phyloP scores from a whole-genome alignment of 2,888 invertebrate genomes.

The Dryobotodes eremita region DNA sequence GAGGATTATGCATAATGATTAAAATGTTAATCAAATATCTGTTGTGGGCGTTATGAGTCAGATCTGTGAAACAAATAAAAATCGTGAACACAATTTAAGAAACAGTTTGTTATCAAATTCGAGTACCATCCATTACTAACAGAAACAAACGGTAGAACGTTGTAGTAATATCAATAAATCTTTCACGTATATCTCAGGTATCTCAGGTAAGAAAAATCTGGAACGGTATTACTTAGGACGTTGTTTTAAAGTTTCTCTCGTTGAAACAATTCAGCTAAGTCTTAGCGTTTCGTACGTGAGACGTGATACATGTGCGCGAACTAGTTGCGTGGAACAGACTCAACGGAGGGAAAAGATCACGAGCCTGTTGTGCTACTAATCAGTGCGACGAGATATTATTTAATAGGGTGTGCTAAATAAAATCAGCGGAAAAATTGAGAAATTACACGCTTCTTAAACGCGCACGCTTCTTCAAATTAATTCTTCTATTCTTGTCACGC shows the following conservation, averaged over 20 bases:
- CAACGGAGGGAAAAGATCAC: neutral
- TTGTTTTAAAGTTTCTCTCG: slow-evolving; percentile 57
- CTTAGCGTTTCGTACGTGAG: slow-evolving; percentile 39
- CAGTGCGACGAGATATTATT: neutral
- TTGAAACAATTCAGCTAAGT: slow-evolving; percentile 63
- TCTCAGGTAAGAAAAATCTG: slow-evolving; percentile 48
- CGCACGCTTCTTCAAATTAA: no score
- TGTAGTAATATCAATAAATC: slow-evolving; percentile 43
- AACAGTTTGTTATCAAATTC: neutral
- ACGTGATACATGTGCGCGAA: slow-evolving; percentile 34
- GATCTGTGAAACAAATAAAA: neutral
- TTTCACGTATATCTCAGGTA: slow-evolving; percentile 27
- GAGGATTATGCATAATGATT: no score
- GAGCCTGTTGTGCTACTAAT: slow-evolving; percentile 5
- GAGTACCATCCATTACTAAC: neutral
- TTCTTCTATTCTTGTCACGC: no score
- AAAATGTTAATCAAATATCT: no score
- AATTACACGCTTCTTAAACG: no score
- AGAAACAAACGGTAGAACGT: slow-evolving; percentile 5
- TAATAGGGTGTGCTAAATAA: no score
- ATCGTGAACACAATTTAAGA: neutral
- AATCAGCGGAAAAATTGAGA: no score
- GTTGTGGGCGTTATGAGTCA: no score
- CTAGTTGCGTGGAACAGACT: slow-evolving; percentile 9
- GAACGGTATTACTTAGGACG: slow-evolving; percentile 41